Conservation (phyloP, 1,140 invertebrate species). For the Camponotus pennsylvanicus region DNA sequence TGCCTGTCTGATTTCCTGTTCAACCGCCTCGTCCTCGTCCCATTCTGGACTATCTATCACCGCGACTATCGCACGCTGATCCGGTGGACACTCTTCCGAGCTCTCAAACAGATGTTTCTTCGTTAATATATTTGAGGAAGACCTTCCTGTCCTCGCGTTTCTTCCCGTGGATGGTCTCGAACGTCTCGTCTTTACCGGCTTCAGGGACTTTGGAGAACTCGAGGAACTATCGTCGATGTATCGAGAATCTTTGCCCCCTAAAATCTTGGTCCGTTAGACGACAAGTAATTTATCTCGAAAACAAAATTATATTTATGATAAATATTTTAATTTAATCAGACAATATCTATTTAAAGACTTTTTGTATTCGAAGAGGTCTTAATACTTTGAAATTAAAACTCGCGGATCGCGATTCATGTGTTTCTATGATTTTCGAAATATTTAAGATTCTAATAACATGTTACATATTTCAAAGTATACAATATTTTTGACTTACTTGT, state of each 20-base stretch:
- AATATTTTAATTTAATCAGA: background rate
- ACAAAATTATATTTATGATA: background rate
- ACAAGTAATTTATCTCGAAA: background rate
- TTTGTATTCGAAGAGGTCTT: background rate
- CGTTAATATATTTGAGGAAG: conserved; percentile 37
- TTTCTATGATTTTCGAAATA: no score
- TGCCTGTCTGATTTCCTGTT: conserved; percentile 80
- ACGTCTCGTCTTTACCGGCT: conserved; percentile 62
- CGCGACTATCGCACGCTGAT: conserved; percentile 83
- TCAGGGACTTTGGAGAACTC: conserved; percentile 76
- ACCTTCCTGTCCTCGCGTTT: conserved; percentile 61
- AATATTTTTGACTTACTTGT: conserved; percentile 28
- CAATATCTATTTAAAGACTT: conserved; percentile 13
- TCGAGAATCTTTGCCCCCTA: conserved; percentile 68
- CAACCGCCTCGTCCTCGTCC: conserved; percentile 81
- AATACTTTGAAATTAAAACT: background rate
- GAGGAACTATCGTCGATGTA: conserved; percentile 81
- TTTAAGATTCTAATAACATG: no score
- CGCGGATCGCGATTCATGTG: background rate
- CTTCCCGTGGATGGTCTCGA: conserved; percentile 81
- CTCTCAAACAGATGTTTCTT: conserved; percentile 78
- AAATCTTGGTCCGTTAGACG: conserved; percentile 23
- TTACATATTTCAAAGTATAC: no score
- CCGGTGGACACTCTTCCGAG: conserved; percentile 81
- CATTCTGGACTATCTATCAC: conserved; percentile 85